phyloP scores from a whole-genome alignment of 2,888 invertebrate genomes.

The Oscheius sp. region DNA sequence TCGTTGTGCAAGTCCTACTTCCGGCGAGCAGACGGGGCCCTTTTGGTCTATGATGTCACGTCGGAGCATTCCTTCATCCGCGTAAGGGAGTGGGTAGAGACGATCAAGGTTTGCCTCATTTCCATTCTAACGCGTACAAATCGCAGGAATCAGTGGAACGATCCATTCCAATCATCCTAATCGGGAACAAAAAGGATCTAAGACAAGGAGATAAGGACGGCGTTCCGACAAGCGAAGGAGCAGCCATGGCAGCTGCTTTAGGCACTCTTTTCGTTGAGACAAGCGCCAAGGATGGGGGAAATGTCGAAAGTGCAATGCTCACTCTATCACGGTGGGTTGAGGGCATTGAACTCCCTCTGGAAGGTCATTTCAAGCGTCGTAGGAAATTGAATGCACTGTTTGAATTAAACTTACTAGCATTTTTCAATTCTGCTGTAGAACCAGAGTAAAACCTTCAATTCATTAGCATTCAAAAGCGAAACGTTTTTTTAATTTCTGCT shows the following conservation, averaged over 20 bases:
- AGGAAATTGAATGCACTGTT: no score
- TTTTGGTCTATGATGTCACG: constrained; percentile 76
- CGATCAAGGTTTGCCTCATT: constrained; percentile 73
- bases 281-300: constrained; percentile 64
- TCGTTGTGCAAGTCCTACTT: constrained; percentile 77
- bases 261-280: constrained; percentile 63
- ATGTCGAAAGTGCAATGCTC: constrained; percentile 59
- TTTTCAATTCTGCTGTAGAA: no score
- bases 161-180: constrained; percentile 75
- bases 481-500: no score
- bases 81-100: constrained; percentile 76
- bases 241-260: constrained; percentile 55
- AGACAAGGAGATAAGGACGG: constrained; percentile 70
- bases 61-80: constrained; percentile 76
- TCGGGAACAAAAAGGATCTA: constrained; percentile 76
- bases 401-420: no score
- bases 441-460: no score
- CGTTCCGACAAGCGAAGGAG: constrained; percentile 48
- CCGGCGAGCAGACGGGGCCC: constrained; percentile 77
- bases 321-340: constrained; percentile 38
- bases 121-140: no score
- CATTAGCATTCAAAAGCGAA: no score
- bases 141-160: constrained; percentile 75
- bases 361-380: no score
- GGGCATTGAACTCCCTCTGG: no score